Evolutionary conservation across 2,797 vertebrate species (phyloP).

Genomic region (Danio jaintianensis): DNA sequence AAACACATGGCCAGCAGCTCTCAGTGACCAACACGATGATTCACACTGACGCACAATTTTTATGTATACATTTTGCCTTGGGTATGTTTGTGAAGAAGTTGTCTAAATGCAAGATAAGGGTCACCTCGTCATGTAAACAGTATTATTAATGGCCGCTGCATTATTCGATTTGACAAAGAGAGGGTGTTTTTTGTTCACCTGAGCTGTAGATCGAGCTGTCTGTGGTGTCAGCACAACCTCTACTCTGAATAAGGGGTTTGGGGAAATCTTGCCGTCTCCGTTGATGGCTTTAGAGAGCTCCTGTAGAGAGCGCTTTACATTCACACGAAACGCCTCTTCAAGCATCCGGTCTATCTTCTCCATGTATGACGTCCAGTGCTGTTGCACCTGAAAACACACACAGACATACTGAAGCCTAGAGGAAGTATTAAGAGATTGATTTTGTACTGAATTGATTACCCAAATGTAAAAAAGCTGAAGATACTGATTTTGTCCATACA

Average conservation of each 20-base stretch:
- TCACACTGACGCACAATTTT: constrained; percentile 9
- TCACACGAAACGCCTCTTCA: constrained; percentile 82
- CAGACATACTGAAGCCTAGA: neutral
- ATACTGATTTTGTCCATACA: neutral
- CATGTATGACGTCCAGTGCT: constrained; percentile 81
- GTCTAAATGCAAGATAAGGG: constrained; percentile 13
- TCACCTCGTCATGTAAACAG: neutral
- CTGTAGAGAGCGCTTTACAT: constrained; percentile 84
- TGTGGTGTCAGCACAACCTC: constrained; percentile 78
- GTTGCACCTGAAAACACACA: constrained; percentile 79
- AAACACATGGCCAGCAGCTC: constrained; percentile 47
- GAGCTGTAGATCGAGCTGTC: constrained; percentile 68
- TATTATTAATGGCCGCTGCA: neutral
- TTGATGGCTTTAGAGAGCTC: constrained; percentile 86
- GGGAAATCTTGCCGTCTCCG: constrained; percentile 82
- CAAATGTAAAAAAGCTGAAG: neutral
- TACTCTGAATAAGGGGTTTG: constrained; percentile 84
- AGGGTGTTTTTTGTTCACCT: constrained; percentile 71
- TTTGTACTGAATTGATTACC: neutral
- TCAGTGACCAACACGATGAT: constrained; percentile 36
- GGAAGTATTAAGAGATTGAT: neutral
- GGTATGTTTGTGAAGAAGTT: constrained; percentile 20
- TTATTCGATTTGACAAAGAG: constrained; percentile 25
- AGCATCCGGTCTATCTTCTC: constrained; percentile 82
- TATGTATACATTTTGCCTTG: constrained; percentile 21